These are phyloP conservation scores for Drosophila limbata DNA, from an alignment of 2,888 invertebrate species.

Conservation along the genomic window DNA sequence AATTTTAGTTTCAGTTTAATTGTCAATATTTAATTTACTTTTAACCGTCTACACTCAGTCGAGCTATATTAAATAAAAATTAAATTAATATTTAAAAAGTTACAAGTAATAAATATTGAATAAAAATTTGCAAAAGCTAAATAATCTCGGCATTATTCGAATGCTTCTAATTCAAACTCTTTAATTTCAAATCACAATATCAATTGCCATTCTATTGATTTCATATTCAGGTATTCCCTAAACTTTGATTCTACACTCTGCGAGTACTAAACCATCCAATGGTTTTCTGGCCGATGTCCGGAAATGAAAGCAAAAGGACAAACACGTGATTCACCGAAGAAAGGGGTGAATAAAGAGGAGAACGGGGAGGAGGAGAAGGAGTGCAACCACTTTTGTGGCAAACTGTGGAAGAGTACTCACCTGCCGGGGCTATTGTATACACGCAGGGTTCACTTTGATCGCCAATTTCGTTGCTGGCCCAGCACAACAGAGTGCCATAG, in stretches of 20 bases:
- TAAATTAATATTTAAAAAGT: too few species aligned
- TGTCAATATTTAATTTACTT: too few species aligned
- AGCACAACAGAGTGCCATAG: conserved; percentile 91
- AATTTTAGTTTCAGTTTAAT: too few species aligned
- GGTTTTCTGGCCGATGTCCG: conserved; percentile 5
- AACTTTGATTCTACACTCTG: not conserved
- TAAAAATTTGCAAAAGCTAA: too few species aligned
- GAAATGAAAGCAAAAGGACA: conserved; percentile 51
- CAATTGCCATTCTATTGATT: not conserved
- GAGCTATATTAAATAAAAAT: too few species aligned
- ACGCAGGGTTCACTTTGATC: conserved; percentile 90
- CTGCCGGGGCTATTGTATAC: conserved; percentile 91
- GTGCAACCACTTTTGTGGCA: conserved; percentile 2
- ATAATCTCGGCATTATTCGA: too few species aligned
- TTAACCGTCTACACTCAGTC: too few species aligned
- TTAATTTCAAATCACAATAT: not conserved
- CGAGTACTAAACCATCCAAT: not conserved
- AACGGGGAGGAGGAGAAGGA: too few species aligned
- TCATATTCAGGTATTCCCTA: not conserved
- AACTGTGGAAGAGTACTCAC: conserved; percentile 84
- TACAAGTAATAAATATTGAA: too few species aligned
- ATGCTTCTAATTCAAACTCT: not conserved
- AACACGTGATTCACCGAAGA: conserved; percentile 31
- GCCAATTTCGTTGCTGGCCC: conserved; percentile 91
- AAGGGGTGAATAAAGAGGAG: not conserved